These are phyloP conservation scores for Enteromius treurensis DNA, from an alignment of 2,797 vertebrate genomes.

Conservation along the genomic window DNA sequence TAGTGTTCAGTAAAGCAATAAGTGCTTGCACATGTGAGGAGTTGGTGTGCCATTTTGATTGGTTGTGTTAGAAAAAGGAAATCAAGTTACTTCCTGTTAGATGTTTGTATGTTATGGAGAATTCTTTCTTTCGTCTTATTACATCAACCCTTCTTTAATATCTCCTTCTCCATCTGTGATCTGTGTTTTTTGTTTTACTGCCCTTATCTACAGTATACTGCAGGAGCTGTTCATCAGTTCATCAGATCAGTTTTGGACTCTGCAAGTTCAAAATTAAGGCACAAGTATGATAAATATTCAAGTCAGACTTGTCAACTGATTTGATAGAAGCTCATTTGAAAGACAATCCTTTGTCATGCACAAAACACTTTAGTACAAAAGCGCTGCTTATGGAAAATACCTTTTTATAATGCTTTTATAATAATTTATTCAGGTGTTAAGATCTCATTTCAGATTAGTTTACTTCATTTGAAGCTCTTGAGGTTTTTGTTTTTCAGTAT, in stretches of 20 bases:
- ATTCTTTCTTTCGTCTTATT: neutral
- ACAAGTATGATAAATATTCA: neutral
- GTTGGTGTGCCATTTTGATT: no score
- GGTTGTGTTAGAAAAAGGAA: no score
- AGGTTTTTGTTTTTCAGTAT: neutral
- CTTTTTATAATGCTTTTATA: neutral
- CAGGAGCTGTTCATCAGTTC: neutral
- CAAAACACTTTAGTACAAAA: neutral
- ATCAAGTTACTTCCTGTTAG: no score
- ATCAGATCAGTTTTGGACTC: slow-evolving; percentile 2
- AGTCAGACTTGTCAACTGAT: neutral
- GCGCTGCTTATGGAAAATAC: neutral
- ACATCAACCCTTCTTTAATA: no score
- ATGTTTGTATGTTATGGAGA: no score
- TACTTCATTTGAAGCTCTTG: neutral
- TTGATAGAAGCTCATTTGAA: neutral
- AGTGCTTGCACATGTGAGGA: no score
- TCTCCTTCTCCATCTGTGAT: neutral
- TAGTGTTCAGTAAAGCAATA: no score
- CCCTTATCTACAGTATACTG: neutral
- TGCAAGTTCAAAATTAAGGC: neutral
- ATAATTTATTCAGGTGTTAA: neutral
- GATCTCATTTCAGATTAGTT: neutral
- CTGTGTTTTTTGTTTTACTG: neutral
- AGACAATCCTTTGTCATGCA: neutral